A percentile compares a stretch with the other conserved stretches of the same genome.
These are phyloP conservation scores for Calypte anna DNA, from an alignment of 2,113 vertebrate species.

Conservation along the genomic window DNA sequence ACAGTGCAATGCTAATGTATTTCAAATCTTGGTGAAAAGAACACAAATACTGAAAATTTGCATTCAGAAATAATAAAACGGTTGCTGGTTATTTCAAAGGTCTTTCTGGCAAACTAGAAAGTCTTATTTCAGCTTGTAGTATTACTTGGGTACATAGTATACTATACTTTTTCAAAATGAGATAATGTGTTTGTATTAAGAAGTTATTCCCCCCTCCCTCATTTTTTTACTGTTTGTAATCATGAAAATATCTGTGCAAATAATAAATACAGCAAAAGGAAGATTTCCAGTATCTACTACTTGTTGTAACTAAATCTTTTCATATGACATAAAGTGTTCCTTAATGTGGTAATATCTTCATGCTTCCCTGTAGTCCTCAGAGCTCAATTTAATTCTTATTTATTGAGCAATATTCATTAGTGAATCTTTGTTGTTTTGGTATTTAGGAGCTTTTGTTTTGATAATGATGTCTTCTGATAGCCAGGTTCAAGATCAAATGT, in stretches of 20 bases:
- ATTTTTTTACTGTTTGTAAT: not conserved
- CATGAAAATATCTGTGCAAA: not conserved
- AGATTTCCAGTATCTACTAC: not conserved
- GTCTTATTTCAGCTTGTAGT: not conserved
- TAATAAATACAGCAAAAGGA: not conserved
- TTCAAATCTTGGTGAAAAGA: not conserved
- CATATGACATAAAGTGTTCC: not conserved
- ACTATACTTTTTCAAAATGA: not conserved
- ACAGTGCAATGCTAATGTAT: not conserved
- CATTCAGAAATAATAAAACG: not conserved
- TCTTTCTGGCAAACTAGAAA: not conserved
- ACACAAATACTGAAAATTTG: not conserved
- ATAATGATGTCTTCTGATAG: not conserved
- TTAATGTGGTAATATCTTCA: not conserved
- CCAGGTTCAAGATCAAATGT: not conserved
- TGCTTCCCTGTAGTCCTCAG: not conserved
- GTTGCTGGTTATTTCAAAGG: not conserved
- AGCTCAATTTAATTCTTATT: not conserved
- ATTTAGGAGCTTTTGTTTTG: not conserved
- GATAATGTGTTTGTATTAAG: not conserved
- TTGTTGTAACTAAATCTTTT: not conserved
- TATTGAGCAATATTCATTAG: not conserved
- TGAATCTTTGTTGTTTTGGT: not conserved
- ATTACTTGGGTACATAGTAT: not conserved
- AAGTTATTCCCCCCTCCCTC: fast-evolving